Evolutionary conservation across 2,113 vertebrate genomes (phyloP), one percentile per base, ranked within the genome.

Genomic region (Crocuta crocuta): DNA sequence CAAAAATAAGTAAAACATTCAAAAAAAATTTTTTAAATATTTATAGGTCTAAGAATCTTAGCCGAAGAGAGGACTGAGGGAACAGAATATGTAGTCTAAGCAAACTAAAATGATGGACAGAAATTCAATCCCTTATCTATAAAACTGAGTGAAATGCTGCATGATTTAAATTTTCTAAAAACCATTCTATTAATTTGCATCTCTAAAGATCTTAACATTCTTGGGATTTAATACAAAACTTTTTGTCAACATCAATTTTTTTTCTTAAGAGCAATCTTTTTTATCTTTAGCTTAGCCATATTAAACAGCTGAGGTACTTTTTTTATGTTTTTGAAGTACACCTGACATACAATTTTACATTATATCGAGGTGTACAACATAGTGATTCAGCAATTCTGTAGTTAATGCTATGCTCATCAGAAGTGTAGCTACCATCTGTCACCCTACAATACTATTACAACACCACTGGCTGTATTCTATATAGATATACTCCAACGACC

Each of bases 61-160:
- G 26, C 15, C 33, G 76, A 91, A 39, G 7, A 81, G 33, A 81
- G 31, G 23, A 13, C 8, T 58, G 17, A 74, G 16, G 33, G n/a
- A 93, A 81, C 21, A 68, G 21, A 96, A 63, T 39, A 2, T 26
- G 6, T 28, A 86, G 39, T 39, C 26, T 73, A 39, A 89, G 73
- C 8, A 87, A 55, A 94, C 26, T 84, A 89, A 88, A 96, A 95
- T 79, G 10, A 90, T 45, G 35, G 19, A 66, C 16, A 93, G 71
- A 88, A 93, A 82, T 95, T 95, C 71, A 91, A 85, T 88, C 80
- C 61, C n/a, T 21, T 68, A 89, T 11, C 63, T 74, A 71, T 50
- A 91, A 93, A 95, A 26, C 26, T 66, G 78, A 45, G 48, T 76
- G 33, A 80, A 91, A 96, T 74, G 7, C 24, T 93, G 5, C 78